Conservation (phyloP, 2,113 vertebrate genomes). For the Cariama cristata region DNA sequence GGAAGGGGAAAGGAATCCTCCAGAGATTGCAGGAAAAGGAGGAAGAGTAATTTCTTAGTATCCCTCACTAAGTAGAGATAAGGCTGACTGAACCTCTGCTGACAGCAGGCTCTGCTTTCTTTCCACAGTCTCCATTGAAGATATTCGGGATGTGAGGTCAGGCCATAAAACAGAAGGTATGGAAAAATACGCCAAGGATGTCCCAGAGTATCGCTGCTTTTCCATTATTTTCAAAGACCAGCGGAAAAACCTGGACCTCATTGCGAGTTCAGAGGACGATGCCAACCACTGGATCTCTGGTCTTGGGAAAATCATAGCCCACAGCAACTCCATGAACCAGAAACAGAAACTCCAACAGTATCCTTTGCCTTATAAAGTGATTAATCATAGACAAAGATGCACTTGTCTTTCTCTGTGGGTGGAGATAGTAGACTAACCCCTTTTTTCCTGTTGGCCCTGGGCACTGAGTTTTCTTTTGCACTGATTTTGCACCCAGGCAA, state of each 20-base stretch:
- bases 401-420: constrained; percentile 38
- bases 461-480: background rate
- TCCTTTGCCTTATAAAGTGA: constrained; percentile 77
- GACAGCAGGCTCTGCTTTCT: constrained; percentile 53
- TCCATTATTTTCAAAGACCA: constrained; percentile 92
- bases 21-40: background rate
- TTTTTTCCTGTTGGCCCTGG: background rate
- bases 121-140: constrained; percentile 88
- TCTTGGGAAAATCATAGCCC: constrained; percentile 86
- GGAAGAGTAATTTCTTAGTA: background rate
- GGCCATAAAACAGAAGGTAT: constrained; percentile 92
- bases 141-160: constrained; percentile 89
- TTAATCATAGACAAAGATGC: constrained; percentile 15
- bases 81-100: background rate
- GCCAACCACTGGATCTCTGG: constrained; percentile 84
- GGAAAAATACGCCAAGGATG: constrained; percentile 83
- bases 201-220: constrained; percentile 86
- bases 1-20: background rate
- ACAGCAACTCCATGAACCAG: constrained; percentile 82
- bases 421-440: background rate
- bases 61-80: background rate
- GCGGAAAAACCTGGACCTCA: constrained; percentile 89
- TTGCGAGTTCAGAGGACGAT: constrained; percentile 74
- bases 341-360: constrained; percentile 93
- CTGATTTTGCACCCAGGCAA: background rate